Percentiles rank a stretch among this genome's conserved stretches.
These are phyloP conservation scores for Drosophila merina DNA, from an alignment of 2,888 invertebrate species.

Conservation along the genomic window DNA sequence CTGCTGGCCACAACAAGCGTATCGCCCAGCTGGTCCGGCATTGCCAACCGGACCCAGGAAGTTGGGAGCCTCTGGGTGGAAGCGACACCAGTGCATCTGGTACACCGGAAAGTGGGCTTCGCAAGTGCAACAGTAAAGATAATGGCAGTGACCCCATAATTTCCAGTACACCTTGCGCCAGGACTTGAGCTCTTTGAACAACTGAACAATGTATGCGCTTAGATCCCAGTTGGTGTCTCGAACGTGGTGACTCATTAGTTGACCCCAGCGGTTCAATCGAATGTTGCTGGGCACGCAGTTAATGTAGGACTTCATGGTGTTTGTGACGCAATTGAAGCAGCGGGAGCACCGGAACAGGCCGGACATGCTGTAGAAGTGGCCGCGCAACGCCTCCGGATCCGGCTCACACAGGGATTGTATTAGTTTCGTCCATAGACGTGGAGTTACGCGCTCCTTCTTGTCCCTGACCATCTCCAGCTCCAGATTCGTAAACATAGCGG, in stretches of 20 bases:
- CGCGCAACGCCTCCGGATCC: constrained; percentile 90
- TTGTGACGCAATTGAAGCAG: constrained; percentile 90
- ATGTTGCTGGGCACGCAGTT: constrained; percentile 90
- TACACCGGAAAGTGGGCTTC: constrained; percentile 90
- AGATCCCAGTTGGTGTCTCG: constrained; percentile 92
- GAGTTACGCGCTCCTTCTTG: constrained; percentile 94
- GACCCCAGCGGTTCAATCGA: constrained; percentile 89
- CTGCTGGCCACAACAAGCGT: constrained; percentile 94
- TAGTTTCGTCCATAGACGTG: constrained; percentile 92
- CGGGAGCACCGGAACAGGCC: constrained; percentile 89
- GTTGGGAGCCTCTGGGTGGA: constrained; percentile 91
- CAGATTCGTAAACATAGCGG: constrained; percentile 93
- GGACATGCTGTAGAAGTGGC: constrained; percentile 92
- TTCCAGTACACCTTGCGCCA: constrained; percentile 98
- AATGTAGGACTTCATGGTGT: constrained; percentile 88
- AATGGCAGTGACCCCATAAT: constrained; percentile 96
- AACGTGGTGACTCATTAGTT: constrained; percentile 88
- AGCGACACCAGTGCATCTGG: constrained; percentile 92
- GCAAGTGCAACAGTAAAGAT: constrained; percentile 91
- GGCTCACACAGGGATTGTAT: constrained; percentile 91
- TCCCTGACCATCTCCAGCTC: constrained; percentile 94
- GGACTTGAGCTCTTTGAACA: constrained; percentile 91
- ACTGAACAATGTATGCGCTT: constrained; percentile 90
- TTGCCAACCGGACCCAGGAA: constrained; percentile 88
- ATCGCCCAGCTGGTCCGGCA: constrained; percentile 89